Base-by-base conservation (phyloP, 2,113 vertebrate species). In the Saguinus midas region DNA sequence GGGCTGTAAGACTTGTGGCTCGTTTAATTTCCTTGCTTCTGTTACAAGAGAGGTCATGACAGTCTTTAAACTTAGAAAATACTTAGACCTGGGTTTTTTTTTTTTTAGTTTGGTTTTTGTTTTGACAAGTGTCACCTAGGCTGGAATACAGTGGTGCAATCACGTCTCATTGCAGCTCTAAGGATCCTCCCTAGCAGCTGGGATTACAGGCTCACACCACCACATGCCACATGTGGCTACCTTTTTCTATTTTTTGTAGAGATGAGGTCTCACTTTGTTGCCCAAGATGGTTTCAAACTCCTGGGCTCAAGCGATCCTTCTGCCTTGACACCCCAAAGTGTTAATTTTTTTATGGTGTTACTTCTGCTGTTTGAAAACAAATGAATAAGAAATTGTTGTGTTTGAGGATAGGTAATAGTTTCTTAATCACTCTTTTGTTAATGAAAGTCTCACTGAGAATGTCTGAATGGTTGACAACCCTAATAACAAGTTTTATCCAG, bases 331-430 rank as follows among this genome's bases (percentile, higher is more conserved):
- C 29, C 27, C 61, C 27, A 64, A 29, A 64, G 61, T 76, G 75
- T 48, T 48, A 48, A 76, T 45, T 29, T 76, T 76, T 76, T 87
- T 68, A 50, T 79, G 40, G 45, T 32, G 43, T 55, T 94, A 64
- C 68, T 64, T 84, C 93, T 83, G 96, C 92, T 40, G 43, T 82
- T 87, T 79, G 48, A 70, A 92, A 93, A 79, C 29, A 66, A 80
- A 57, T 61, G 8, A 50, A 45, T 79, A 91, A 40, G 45, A 70
- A 94, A 64, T 79, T 81, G 25, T 95, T 73, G 18, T 78, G 14
- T 88, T 91, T 91, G 52, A 87, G 81, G 43, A 23, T 58, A 86
- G 85, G 32, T 83, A 84, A 35, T 72, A 57, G n/a, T 84, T 84
- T 64, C 40, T 45, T 43, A 84, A 64, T 20, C 8, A 17, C 2